Base-by-base conservation (phyloP, 2,888 invertebrate species). In the Criorhina ranunculi region DNA sequence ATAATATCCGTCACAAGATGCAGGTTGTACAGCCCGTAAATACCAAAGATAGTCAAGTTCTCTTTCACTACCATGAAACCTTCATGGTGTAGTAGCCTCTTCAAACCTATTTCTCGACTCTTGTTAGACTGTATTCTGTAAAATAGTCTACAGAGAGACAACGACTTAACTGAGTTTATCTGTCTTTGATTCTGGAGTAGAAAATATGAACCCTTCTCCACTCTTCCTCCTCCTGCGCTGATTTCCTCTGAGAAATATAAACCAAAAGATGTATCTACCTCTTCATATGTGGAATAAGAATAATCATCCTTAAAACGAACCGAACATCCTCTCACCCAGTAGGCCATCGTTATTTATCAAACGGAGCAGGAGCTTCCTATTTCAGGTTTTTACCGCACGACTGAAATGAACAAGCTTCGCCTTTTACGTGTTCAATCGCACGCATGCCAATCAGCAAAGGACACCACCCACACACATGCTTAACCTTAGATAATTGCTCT, bases 231-330 rank as follows among this genome's bases (percentile, higher is more conserved):
- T 19, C 40, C 15, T 33, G 33, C 31, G 40, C 51, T 67, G 76
- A 66, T 76, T 76, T 67, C 76, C 66, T 64, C 15, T 6, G 75
- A 49, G 64, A 64, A 49, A 44, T 66, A 8, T 24, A 15, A 59
- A 11, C 31, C 49, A 24, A 67, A n/a, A n/a, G n/a, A n/a, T n/a
- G n/a, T n/a, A n/a, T 67, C 57, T 51, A 44, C 15, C 29, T 9
- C 46, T 49, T 59, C 49, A 51, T 19, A 11, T n/a, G 7, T 35
- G 17, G 49, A 49, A 31, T 17, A 37, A 75, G 29, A 57, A 66
- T 66, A 57, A 76, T 66, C 57, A 19, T 37, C 29, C 73, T 55
- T 31, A 15, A 57, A 40, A 66, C 66, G 31, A n/a, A 11, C 31
- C 11, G 19, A 29, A 6, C 17, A 19, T 6, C n/a, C 17, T 11